Base-by-base conservation (phyloP, 1,140 invertebrate species). In the Tetramorium simillimum region DNA sequence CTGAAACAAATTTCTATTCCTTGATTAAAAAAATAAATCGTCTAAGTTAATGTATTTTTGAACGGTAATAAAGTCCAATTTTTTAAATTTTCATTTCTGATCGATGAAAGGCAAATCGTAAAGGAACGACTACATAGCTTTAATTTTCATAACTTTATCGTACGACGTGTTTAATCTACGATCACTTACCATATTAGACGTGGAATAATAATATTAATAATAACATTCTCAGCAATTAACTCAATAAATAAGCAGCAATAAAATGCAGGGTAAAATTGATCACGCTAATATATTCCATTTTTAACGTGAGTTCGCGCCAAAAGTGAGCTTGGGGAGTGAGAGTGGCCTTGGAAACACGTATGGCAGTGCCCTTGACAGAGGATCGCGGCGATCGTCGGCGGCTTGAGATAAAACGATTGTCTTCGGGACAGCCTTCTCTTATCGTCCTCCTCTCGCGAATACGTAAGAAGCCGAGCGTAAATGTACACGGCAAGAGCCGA, bases 401-500 rank as follows among this genome's bases (percentile, higher is more conserved):
- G n/a, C 65, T 80, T 37, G 43, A 37, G 46, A 69, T 46, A 80
- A 67, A 53, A 69, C 28, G 33, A 81, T 81, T 24, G 77, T 56
- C 46, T 70, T 46, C 24, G 53, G 18, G 2, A 73, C n/a, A 43
- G 46, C 43, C 46, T 82, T 40, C 21, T 58, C 28, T 24, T 81
- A 69, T 82, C 37, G 51, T 73, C 16, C 62, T 70, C 14, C 14
- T 53, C 67, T 46, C 10, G 37, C 7, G 37, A 2, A 10, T 33
- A 28, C 14, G 16, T n/a, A 37, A 60, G 53, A 82, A 60, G 21
- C 37, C 18, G 18, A 24, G n/a, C 24, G 51, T 73, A 60, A 84
- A 75, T 14, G 40, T 49, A 43, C 14, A n/a, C 12, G 37, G 37
- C 28, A 53, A 28, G 43, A 65, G 18, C 9, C 16, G 18, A 28